Conservation (phyloP, 1,140 invertebrate species). For the Zaprionus tsacasi region DNA sequence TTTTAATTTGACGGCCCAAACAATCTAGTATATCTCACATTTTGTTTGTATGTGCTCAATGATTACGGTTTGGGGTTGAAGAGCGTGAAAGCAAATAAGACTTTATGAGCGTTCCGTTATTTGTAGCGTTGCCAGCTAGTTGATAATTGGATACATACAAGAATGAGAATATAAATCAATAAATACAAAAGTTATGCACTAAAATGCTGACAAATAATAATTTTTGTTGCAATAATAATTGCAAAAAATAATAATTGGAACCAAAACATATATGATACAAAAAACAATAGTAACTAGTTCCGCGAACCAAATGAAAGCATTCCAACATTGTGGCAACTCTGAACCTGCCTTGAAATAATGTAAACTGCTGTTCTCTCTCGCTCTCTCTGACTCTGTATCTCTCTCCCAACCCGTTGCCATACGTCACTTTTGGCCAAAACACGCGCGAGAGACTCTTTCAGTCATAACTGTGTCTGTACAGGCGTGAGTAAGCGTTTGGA, state of each 20-base stretch:
- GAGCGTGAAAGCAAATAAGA: slow-evolving; percentile 21
- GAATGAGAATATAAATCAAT: background rate
- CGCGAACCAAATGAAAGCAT: background rate
- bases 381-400: slow-evolving; percentile 9
- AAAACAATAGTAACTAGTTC: background rate
- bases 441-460: slow-evolving; percentile 56
- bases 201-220: background rate
- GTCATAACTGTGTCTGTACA: slow-evolving; percentile 59
- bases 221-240: background rate
- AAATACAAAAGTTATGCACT: background rate
- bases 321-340: slow-evolving; percentile 35
- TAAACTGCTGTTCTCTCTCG: slow-evolving; percentile 41
- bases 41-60: slow-evolving; percentile 16
- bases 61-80: slow-evolving; percentile 3
- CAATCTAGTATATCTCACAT: slow-evolving; percentile 44
- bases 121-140: slow-evolving; percentile 27
- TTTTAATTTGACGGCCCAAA: slow-evolving; percentile 46
- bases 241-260: background rate
- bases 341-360: slow-evolving; percentile 22
- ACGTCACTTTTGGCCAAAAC: slow-evolving; percentile 72
- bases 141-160: background rate
- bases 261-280: too few relatives aligned
- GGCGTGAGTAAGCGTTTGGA: slow-evolving; percentile 70
- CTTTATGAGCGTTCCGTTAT: slow-evolving; percentile 27
- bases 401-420: slow-evolving; percentile 51